Evolutionary conservation across 2,888 invertebrate genomes (phyloP), one percentile per base, ranked within the genome.

Genomic region (Tipula vernalis): DNA sequence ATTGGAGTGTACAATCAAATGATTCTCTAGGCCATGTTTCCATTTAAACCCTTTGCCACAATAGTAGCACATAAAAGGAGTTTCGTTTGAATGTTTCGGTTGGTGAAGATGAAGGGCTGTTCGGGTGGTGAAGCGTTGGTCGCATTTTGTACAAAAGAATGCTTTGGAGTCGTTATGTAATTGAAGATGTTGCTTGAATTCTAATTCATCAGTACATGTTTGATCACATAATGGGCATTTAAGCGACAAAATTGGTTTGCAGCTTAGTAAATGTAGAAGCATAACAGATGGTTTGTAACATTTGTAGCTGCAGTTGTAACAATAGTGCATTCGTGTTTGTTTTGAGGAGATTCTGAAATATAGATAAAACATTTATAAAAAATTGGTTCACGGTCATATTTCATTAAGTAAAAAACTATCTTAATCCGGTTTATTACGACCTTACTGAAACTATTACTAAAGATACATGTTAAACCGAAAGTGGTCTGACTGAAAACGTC

Each of bases 1-100:
- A 2, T 91, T 90, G 86, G 92, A 92, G 88, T 94, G 91, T 47
- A 91, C 89, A 88, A 93, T 91, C 89, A 93, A 91, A 88, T 94
- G 94, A 42, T 92, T 92, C 87, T 91, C 93, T 0, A 94, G 90
- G 0, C 93, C 93, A 88, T 93, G 93, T 86, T 93, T 93, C 93
- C 93, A 93, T 88, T 93, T 94, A 89, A 94, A 94, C 0, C 92
- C 93, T 87, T 92, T 91, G 13, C 91, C 90, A 88, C 93, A 93
- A 44, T 92, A 91, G 2, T 91, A 90, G 88, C 93, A 93, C 0
- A 91, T 90, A 89, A 92, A 93, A 0, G 93, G 93, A 18, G 93
- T 93, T 87, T 92, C 92, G 2, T 90, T 91, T 0, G 93, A 92
- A 88, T 94, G 93, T 87, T 93, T 93, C 1, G 93, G 93, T n/a